A percentile compares a stretch with the other conserved stretches of the same genome.
Evolutionary conservation across 2,113 vertebrate species (phyloP).

Genomic region (Cyrtonyx montezumae): DNA sequence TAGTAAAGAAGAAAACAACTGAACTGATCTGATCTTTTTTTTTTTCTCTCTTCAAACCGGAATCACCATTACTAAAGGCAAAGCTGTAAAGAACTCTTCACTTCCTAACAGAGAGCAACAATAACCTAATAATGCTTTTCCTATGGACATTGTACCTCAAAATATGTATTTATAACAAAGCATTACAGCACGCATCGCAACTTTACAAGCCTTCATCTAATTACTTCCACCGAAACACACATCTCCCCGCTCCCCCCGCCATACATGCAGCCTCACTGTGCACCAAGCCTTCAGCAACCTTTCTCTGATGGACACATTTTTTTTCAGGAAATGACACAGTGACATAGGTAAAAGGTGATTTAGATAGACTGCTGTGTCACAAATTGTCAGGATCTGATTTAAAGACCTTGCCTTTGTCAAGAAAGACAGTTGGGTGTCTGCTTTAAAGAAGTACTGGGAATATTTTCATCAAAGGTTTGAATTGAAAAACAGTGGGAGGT

Average conservation of each 20-base stretch:
- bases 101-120: slow-evolving; percentile 2
- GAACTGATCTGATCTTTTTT: not conserved
- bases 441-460: slow-evolving; percentile 87
- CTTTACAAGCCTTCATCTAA: slow-evolving; percentile 47
- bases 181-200: not conserved
- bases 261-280: slow-evolving; percentile 12
- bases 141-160: slow-evolving; percentile 8
- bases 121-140: slow-evolving; percentile 11
- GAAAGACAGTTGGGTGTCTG: slow-evolving; percentile 87
- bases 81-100: not conserved
- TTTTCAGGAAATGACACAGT: slow-evolving; percentile 86
- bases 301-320: slow-evolving; percentile 83
- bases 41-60: not conserved
- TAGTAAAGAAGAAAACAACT: slow-evolving; percentile 14
- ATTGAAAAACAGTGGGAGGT: slow-evolving; percentile 89
- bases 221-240: slow-evolving; percentile 59
- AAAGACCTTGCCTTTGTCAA: slow-evolving; percentile 88
- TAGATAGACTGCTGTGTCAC: slow-evolving; percentile 91
- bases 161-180: slow-evolving; percentile 25
- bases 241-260: slow-evolving; percentile 10
- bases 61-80: not conserved
- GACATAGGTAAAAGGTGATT: slow-evolving; percentile 90
- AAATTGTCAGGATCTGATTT: slow-evolving; percentile 94
- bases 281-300: slow-evolving; percentile 67
- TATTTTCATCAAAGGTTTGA: slow-evolving; percentile 90